Evolutionary conservation across 2,888 invertebrate genomes (phyloP).

Genomic region (Octonoba sinensis): DNA sequence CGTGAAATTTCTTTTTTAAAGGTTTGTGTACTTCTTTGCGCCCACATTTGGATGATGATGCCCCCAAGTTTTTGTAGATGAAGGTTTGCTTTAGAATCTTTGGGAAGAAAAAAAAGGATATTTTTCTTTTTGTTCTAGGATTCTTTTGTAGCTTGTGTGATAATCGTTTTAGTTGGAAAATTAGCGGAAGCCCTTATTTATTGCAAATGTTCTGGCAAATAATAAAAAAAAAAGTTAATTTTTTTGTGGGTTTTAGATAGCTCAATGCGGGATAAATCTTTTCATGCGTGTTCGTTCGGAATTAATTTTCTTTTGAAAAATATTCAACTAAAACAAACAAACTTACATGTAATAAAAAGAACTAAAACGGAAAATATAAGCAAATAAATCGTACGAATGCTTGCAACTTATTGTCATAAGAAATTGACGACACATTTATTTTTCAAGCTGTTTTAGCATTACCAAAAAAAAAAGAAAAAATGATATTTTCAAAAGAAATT

Average conservation of each 20-base stretch:
- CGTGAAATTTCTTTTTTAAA: slow-evolving; percentile 26
- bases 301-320: neutral
- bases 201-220: neutral
- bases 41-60: slow-evolving; percentile 28
- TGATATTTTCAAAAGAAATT: too few relatives aligned
- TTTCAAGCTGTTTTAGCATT: too few relatives aligned
- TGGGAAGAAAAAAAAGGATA: slow-evolving; percentile 17
- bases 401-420: too few relatives aligned
- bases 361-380: too few relatives aligned
- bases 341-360: too few relatives aligned
- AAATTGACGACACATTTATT: too few relatives aligned
- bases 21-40: slow-evolving; percentile 38
- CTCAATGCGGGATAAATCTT: neutral
- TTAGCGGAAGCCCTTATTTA: slow-evolving; percentile 48
- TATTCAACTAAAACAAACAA: too few relatives aligned
- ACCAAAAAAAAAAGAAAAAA: too few relatives aligned
- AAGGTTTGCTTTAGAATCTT: slow-evolving; percentile 23
- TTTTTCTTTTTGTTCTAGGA: neutral
- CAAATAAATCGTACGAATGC: too few relatives aligned
- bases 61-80: slow-evolving; percentile 38
- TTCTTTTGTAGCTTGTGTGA: slow-evolving; percentile 15
- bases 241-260: neutral
- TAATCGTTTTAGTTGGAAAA: slow-evolving; percentile 44
- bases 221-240: neutral
- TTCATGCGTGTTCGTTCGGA: neutral